A percentile compares a stretch with the other conserved stretches of the same genome.
phyloP scores from a whole-genome alignment of 2,113 vertebrate genomes.

The Chloebia gouldiae region DNA sequence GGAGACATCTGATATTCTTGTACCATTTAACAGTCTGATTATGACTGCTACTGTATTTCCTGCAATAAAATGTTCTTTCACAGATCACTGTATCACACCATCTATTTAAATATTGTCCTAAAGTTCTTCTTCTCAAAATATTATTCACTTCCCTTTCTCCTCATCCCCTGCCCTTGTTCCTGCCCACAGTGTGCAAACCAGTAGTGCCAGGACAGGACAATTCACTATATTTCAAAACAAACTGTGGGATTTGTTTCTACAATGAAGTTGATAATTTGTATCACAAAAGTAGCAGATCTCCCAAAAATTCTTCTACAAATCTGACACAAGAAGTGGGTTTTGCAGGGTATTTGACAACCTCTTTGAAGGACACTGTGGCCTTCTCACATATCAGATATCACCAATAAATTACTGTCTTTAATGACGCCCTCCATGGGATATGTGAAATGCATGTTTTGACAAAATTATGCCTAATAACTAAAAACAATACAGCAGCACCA shows the following conservation, averaged over 20 bases:
- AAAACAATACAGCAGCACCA: not conserved
- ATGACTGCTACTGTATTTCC: not conserved
- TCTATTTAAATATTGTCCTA: not conserved
- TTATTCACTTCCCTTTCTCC: not conserved
- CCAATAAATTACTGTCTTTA: not conserved
- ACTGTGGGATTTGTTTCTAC: not conserved
- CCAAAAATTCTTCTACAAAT: not conserved
- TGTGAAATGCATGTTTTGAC: not conserved
- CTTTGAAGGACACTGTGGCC: not conserved
- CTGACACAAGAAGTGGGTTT: not conserved
- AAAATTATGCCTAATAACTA: not conserved
- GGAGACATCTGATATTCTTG: not conserved
- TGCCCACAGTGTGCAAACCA: not conserved
- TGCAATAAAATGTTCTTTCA: not conserved
- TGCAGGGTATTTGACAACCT: not conserved
- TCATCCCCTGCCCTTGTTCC: not conserved
- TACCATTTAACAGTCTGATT: not conserved
- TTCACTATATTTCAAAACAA: not conserved
- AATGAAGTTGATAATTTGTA: not conserved
- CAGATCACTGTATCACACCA: not conserved
- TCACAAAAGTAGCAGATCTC: not conserved
- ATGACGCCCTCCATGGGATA: not conserved
- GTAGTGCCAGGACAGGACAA: not conserved
- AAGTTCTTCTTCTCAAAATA: not conserved
- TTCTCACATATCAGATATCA: not conserved